phyloP scores from a whole-genome alignment of 2,888 invertebrate genomes.

The Megamerina dolium region DNA sequence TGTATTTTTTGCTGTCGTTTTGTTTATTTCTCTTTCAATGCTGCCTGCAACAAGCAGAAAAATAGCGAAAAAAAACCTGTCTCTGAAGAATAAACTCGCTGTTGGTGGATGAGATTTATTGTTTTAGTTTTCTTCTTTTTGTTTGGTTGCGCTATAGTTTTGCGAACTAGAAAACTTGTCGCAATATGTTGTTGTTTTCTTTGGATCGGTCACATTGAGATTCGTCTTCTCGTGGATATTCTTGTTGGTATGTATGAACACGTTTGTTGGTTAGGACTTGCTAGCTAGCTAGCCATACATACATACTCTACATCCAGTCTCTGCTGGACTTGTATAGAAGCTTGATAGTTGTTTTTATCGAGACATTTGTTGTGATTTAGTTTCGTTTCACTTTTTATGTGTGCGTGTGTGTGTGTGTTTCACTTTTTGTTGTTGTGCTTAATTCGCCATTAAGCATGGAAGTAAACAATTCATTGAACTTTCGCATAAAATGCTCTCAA shows the following conservation, averaged over 20 bases:
- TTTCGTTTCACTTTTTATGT: slow-evolving; percentile 3
- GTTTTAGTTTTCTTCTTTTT: too few species aligned
- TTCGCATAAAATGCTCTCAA: slow-evolving; percentile 47
- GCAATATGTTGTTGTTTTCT: not conserved
- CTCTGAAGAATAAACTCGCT: too few species aligned
- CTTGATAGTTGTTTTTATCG: not conserved
- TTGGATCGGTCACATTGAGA: not conserved
- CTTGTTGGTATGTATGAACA: too few species aligned
- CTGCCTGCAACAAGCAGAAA: not conserved
- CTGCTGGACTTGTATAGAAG: not conserved
- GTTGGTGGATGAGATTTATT: too few species aligned
- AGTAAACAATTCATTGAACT: slow-evolving; percentile 47
- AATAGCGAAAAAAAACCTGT: not conserved
- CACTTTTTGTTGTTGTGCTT: slow-evolving; percentile 8
- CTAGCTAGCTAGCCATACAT: too few species aligned
- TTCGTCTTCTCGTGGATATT: not conserved
- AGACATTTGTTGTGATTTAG: not conserved
- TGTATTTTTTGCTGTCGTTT: not conserved
- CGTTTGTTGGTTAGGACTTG: too few species aligned
- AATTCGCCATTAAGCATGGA: slow-evolving; percentile 32
- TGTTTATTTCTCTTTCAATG: not conserved
- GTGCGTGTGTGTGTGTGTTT: slow-evolving; percentile 6
- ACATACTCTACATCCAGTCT: too few species aligned
- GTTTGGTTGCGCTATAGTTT: too few species aligned
- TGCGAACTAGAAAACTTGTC: too few species aligned